phyloP scores from a whole-genome alignment of 2,888 invertebrate species.

The Bombyx huttoni region DNA sequence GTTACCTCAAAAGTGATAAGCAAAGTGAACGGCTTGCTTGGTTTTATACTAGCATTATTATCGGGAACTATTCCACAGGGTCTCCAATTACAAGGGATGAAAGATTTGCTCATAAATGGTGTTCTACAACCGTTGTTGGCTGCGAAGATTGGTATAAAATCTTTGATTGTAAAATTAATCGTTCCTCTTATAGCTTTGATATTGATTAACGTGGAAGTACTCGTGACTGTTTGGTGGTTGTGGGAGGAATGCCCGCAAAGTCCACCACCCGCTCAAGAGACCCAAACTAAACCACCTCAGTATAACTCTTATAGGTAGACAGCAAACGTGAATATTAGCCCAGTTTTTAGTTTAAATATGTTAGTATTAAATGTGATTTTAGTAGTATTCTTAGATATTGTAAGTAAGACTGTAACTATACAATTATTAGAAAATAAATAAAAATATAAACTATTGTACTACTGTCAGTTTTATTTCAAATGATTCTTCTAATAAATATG shows the following conservation, averaged over 20 bases:
- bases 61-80: constrained; percentile 33
- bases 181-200: constrained; percentile 52
- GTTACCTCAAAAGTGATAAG: constrained; percentile 32
- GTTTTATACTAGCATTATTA: constrained; percentile 39
- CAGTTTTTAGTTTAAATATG: constrained; percentile 20
- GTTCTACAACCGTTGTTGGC: constrained; percentile 45
- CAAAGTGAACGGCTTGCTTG: constrained; percentile 43
- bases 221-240: constrained; percentile 60
- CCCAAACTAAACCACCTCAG: constrained; percentile 21
- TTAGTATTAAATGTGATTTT: constrained; percentile 10
- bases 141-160: constrained; percentile 48
- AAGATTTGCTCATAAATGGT: constrained; percentile 45
- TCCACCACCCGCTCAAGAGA: constrained; percentile 9
- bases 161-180: constrained; percentile 47
- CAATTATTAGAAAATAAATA: too few relatives aligned
- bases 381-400: constrained; percentile 2
- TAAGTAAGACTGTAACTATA: too few relatives aligned
- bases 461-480: neutral
- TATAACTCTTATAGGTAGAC: constrained; percentile 19
- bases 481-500: too few relatives aligned
- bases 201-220: constrained; percentile 52
- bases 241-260: constrained; percentile 56
- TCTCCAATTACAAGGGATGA: constrained; percentile 37
- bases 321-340: constrained; percentile 9
- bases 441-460: neutral